Evolutionary conservation across 2,797 vertebrate genomes (phyloP), one percentile per base, ranked within the genome.

Genomic region (Streptopelia turtur): DNA sequence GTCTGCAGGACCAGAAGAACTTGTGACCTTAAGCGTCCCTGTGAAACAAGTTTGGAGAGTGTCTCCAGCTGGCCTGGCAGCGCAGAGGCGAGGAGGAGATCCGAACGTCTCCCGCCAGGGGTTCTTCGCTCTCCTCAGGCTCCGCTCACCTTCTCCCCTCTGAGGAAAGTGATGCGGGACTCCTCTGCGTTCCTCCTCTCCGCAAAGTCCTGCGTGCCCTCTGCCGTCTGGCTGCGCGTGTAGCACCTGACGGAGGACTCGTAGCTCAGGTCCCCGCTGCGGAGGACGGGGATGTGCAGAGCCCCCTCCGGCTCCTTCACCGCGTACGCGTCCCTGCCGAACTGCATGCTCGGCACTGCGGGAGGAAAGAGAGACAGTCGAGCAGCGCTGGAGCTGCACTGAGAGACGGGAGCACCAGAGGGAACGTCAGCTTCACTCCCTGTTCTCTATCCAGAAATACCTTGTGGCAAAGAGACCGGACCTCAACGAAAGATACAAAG

Each of bases 341-440:
- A 99, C 98, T 99, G 99, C 99, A 99, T 99, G 98, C 98, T 99
- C 87, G 99, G 99, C 91, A 99, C 99, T 99, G 97, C 83, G 85
- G 68, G 49, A 61, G 79, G 39, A n/a, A 45, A 75, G 10, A 56
- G 25, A 55, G 18, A 23, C 41, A 43, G 65, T 16, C 43, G 39
- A 22, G 33, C 18, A 13, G 39, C 0, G 2, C 1, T 37, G 55
- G 56, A 66, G 50, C 17, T 53, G 14, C 49, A 7, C n/a, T 47
- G 43, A 83, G 59, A 76, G 39, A 52, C 10, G 21, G 22, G 22
- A 24, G 71, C 28, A 43, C 41, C 8, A 43, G 41, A 43, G 41
- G 15, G 56, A 21, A 39, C 2, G 5, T 16, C 65, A 31, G 21
- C 53, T 60, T 50, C 7, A 24, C 6, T 14, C 47, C 24, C 47